Base-by-base conservation (phyloP, 2,888 invertebrate genomes). In the Electrophaes corylata region DNA sequence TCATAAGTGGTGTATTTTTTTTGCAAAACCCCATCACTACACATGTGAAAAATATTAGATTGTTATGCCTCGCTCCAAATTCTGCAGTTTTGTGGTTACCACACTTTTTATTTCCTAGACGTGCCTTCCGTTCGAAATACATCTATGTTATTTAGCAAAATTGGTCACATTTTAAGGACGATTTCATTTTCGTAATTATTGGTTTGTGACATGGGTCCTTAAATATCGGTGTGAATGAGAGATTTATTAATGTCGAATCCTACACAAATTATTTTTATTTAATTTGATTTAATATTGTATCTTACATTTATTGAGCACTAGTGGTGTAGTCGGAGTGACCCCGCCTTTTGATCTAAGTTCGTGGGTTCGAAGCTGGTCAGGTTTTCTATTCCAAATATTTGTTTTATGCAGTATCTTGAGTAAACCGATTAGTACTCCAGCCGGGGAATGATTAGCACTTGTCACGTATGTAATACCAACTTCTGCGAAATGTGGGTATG, bases 51-150 rank as follows among this genome's bases (percentile, higher is more conserved):
- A 52, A 51, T 55, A 50, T 52, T 60, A 60, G 45, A 51, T 43
- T 66, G 57, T 60, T 68, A 52, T 54, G 58, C 62, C 60, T 59
- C 50, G 51, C 66, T 71, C 63, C 16, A 62, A 62, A 58, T 58
- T 75, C 76, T 70, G 75, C 77, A 73, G 74, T 78, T 80, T 76
- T 79, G 74, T 70, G 78, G 79, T 82, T 72, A 72, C 71, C 62
- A 54, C 57, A 39, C 51, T 65, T 72, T 68, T 69, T 64, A 63
- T 73, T 57, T 50, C 26, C 56, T 54, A 63, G 68, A 86, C 85
- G 84, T 87, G 88, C 81, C 84, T 88, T 86, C 87, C 86, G 85
- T 81, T 78, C 67, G 31, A 61, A 40, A 46, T 62, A 29, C 14
- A 16, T 31, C 61, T 66, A 61, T 73, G 66, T 78, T 66, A 77